These are phyloP conservation scores for Myotis findleyi DNA, from an alignment of 2,797 vertebrate species.

Conservation along the genomic window DNA sequence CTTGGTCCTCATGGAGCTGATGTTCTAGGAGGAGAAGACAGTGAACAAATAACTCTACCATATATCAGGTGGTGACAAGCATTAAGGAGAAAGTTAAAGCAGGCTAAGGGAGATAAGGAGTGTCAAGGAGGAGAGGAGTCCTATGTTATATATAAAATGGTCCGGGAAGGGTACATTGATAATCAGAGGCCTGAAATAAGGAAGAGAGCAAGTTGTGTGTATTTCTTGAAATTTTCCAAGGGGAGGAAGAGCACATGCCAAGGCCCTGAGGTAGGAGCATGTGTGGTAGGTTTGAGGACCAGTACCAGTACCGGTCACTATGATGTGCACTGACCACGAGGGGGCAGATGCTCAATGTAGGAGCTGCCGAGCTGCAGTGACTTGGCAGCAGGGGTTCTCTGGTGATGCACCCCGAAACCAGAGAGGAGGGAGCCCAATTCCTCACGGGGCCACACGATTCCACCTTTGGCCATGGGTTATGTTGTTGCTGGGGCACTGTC, in stretches of 20 bases:
- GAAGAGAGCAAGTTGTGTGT: not conserved
- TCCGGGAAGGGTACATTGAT: not conserved
- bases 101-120: not conserved
- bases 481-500: too few relatives aligned
- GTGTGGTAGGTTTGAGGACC: not conserved
- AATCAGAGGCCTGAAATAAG: not conserved
- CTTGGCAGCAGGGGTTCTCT: too few relatives aligned
- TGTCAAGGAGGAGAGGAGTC: not conserved
- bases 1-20: not conserved
- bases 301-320: not conserved
- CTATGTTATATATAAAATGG: not conserved
- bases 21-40: not conserved
- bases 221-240: not conserved
- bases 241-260: not conserved
- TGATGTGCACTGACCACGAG: too few relatives aligned
- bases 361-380: too few relatives aligned
- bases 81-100: not conserved
- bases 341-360: too few relatives aligned
- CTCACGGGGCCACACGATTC: too few relatives aligned
- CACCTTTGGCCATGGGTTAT: too few relatives aligned
- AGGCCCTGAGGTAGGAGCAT: not conserved
- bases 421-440: too few relatives aligned
- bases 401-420: too few relatives aligned
- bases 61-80: not conserved
- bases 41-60: not conserved